Evolutionary conservation across 2,113 vertebrate species (phyloP), one percentile per base, ranked within the genome.

Genomic region (Podiceps cristatus): DNA sequence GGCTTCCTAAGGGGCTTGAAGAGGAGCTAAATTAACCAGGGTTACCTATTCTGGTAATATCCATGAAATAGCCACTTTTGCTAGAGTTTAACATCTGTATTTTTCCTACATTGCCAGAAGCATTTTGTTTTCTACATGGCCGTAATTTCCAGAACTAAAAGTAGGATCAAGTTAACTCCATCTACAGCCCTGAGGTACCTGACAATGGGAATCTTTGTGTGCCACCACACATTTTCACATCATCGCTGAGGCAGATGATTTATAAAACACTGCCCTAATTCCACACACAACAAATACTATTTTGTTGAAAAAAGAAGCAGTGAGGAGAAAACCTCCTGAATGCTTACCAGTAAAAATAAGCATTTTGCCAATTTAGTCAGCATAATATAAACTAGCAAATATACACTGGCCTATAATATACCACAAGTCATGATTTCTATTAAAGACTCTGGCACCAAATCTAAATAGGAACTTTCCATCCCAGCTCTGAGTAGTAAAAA

Each of bases 391-490:
- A 98, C 97, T 80, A 92, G 94, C 96, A 97, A 97, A 98, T 75
- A 97, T 88, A 98, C 90, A 33, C 96, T 78, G 94, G 96, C 97
- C 97, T 95, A 90, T 73, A 98, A 97, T 83, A 98, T 96, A 96
- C 93, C 94, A 93, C 98, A 97, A 98, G 97, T 97, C 97, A 98
- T 96, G 97, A 94, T 98, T 98, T 97, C 98, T 98, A 98, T 98
- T 98, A 99, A 99, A 98, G 98, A 98, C 98, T 97, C 98, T 99
- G 99, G 99, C 99, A 98, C 97, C 55, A 90, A 96, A 98, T 95
- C 97, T 88, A 97, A 97, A 97, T 92, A 98, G 99, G 99, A 99
- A 99, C 98, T 99, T 99, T 99, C 99, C 99, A 99, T 98, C 98
- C 94, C 92, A 60, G 94, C 88, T 91, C 42, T 77, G 88, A 95